phyloP scores from a whole-genome alignment of 1,140 invertebrate species.

The Rhizoglyphus robini region DNA sequence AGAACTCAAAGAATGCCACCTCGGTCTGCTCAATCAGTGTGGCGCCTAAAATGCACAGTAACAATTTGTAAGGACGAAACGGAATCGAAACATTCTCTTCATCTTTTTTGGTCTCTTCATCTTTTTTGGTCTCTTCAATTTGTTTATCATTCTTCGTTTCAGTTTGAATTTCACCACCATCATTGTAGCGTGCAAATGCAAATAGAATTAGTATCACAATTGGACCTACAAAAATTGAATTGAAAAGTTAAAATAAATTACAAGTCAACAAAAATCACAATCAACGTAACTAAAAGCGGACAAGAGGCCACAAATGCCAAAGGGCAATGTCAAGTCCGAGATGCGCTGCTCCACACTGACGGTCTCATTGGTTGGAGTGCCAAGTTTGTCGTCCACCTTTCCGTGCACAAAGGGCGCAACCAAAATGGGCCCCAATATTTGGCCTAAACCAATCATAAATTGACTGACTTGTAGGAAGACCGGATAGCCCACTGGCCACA shows the following conservation, averaged over 20 bases:
- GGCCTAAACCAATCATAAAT: conserved; percentile 8
- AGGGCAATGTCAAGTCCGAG: not conserved
- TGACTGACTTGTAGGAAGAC: not conserved
- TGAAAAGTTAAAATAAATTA: too few species aligned
- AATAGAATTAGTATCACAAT: too few species aligned
- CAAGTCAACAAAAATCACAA: not conserved
- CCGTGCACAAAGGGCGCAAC: not conserved
- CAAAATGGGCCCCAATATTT: not conserved
- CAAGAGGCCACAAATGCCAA: not conserved
- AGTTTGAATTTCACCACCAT: too few species aligned
- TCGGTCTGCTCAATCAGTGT: not conserved
- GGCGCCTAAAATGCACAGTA: not conserved
- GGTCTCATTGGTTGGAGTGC: not conserved
- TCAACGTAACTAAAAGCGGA: not conserved
- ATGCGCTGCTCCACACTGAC: not conserved
- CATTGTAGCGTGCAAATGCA: not conserved
- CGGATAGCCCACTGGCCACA: not conserved
- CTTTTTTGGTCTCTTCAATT: not conserved
- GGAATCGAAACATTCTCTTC: not conserved
- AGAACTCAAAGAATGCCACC: not conserved
- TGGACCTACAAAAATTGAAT: too few species aligned
- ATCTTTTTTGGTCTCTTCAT: not conserved
- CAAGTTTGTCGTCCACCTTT: not conserved
- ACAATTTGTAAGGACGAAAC: not conserved
- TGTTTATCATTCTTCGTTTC: too few species aligned